Conservation (phyloP, 53 echinoderm and acorn worm species). For the Zoroaster sp. region DNA sequence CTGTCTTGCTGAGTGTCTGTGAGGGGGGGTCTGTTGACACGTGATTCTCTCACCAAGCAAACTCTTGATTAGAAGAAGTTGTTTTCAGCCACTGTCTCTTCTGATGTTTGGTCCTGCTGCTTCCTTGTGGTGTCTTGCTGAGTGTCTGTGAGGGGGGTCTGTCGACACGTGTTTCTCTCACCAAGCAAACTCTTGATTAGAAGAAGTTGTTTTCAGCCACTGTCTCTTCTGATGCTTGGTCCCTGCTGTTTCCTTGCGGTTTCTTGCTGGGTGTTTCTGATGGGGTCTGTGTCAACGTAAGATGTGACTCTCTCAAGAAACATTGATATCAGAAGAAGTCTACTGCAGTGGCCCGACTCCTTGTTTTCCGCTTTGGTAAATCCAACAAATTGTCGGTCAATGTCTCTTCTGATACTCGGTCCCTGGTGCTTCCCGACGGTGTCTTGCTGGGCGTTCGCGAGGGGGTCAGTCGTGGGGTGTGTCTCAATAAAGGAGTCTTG, state of each 20-base stretch:
- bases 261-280: background rate
- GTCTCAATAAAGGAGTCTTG: slow-evolving; percentile 80
- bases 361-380: slow-evolving; percentile 76
- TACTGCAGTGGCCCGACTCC: slow-evolving; percentile 62
- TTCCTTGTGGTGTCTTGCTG: slow-evolving; percentile 41
- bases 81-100: slow-evolving; percentile 82
- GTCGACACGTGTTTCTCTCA: slow-evolving; percentile 36
- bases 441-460: slow-evolving; percentile 43
- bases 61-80: slow-evolving; percentile 76
- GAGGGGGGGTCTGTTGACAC: slow-evolving; percentile 48
- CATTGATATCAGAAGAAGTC: slow-evolving; percentile 76
- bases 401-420: slow-evolving; percentile 24
- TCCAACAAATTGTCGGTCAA: slow-evolving; percentile 89
- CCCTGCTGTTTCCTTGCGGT: no score
- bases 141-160: slow-evolving; percentile 32
- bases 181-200: background rate
- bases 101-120: background rate
- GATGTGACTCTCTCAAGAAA: background rate
- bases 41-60: background rate
- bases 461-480: slow-evolving; percentile 55
- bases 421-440: slow-evolving; percentile 39
- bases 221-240: no score
- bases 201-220: slow-evolving; percentile 95
- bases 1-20: slow-evolving; percentile 35
- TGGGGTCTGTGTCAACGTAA: background rate